phyloP scores from a whole-genome alignment of 2,888 invertebrate genomes.

The Nomada ruficornis region DNA sequence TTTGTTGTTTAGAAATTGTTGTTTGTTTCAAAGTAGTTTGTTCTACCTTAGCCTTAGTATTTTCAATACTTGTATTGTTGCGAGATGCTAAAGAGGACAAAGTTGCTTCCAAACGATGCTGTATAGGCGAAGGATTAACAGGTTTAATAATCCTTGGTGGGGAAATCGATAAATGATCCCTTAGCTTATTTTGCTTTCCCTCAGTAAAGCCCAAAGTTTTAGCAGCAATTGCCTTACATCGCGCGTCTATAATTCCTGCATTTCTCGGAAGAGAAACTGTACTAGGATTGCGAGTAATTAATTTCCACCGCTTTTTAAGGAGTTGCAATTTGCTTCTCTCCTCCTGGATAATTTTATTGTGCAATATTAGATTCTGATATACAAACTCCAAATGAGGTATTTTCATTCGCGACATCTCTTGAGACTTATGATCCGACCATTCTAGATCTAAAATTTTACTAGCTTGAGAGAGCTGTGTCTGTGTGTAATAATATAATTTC shows the following conservation, averaged over 20 bases:
- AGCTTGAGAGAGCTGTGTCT: slow-evolving; percentile 90
- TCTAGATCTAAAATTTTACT: slow-evolving; percentile 90
- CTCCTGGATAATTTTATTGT: slow-evolving; percentile 88
- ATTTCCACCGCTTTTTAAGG: slow-evolving; percentile 74
- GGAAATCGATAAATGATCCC: slow-evolving; percentile 74
- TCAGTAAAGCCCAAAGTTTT: slow-evolving; percentile 75
- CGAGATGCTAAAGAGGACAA: slow-evolving; percentile 77
- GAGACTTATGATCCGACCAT: slow-evolving; percentile 87
- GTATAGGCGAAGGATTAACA: slow-evolving; percentile 77
- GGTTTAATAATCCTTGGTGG: slow-evolving; percentile 77
- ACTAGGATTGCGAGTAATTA: slow-evolving; percentile 65
- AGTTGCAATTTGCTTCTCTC: slow-evolving; percentile 84
- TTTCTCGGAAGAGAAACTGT: slow-evolving; percentile 53
- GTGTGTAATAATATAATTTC: slow-evolving; percentile 89
- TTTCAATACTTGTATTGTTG: slow-evolving; percentile 42
- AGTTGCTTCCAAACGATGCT: slow-evolving; percentile 79
- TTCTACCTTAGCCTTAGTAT: slow-evolving; percentile 63
- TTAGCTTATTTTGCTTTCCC: slow-evolving; percentile 77
- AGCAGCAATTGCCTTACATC: slow-evolving; percentile 78
- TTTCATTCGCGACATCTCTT: slow-evolving; percentile 84
- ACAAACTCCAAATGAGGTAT: slow-evolving; percentile 91
- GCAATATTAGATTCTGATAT: slow-evolving; percentile 91
- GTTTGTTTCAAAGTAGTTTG: slow-evolving; percentile 49
- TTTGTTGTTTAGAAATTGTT: slow-evolving; percentile 29
- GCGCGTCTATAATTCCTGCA: slow-evolving; percentile 77